Base-by-base conservation (phyloP, 2,888 invertebrate species). In the Malthinus seriepunctatus region DNA sequence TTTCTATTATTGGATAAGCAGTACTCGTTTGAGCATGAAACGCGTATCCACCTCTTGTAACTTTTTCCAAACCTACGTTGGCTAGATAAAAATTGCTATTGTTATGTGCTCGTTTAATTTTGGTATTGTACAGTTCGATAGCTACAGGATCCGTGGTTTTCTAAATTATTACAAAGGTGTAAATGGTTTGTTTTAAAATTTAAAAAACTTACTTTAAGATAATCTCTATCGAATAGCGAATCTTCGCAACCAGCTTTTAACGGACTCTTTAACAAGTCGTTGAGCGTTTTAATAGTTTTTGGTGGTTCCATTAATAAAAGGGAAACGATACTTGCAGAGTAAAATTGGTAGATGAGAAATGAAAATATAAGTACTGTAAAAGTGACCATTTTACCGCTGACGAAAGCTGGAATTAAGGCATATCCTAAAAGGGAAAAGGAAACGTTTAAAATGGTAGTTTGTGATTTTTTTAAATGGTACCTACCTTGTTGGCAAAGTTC, bases 271-370 rank as follows among this genome's bases (percentile, higher is more conserved):
- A 84, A 69, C 59, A 89, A 71, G 69, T 88, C 86, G 46, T 80
- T 74, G 14, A 88, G 68, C 2, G 82, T 84, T 57, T 80, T 82
- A 42, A 89, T 88, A 15, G 82, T 84, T 65, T 83, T 84, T 0
- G 86, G 84, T 9, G 85, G 81, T 54, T 86, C 85, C 71, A 84
- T 81, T 33, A 89, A 74, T 55, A 88, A 71, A 0, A 86, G 84
- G 0, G 88, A 87, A 1, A 88, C 87, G 46, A 89, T 85, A 46
- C 85, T 85, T 1, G 87, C 88, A 39, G 87, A 88, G 73, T 88
- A 89, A 73, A 87, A 88, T 70, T 88, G 88, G 72, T 86, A 88
- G 42, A 88, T 76, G 11, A 84, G 80, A 61, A 87, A 79, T 0
- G 86, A 80, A 71, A 86, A 86, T 1, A 86, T 51, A 32, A 72